Base-by-base conservation (phyloP, 2,888 invertebrate species). In the Agriopis marginaria region DNA sequence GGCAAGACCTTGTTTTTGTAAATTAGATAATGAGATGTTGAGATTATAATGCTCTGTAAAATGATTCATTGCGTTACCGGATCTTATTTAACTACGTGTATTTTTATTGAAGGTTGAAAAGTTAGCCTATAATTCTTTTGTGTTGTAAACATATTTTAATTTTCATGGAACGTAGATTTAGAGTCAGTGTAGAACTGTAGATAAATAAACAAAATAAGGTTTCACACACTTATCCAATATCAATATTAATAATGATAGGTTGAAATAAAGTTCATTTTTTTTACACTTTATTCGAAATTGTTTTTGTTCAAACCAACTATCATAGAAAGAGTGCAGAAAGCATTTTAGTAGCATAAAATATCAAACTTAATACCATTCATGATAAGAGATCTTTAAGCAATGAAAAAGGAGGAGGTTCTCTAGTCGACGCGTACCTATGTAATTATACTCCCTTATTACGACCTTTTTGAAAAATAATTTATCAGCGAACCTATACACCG, bases 21-120 rank as follows among this genome's bases (percentile, higher is more conserved):
- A 69, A 60, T 64, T 69, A 61, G 69, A 56, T 69, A 69, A 69
- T 61, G 12, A 69, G 61, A 65, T 61, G 55, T 55, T 63, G 54
- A 63, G 64, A 69, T 69, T 58, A 65, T 49, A 69, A 55, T 56
- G 56, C 56, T 69, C 55, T 40, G 65, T 51, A 65, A 63, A 68
- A 69, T 69, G 61, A 69, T 69, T 65, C 69, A 69, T 69, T 65
- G 61, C 62, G 51, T 69, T 65, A 69, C 69, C 69, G 69, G 69
- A 69, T 69, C 69, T 69, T 51, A 58, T 67, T 62, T 63, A 68
- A 50, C 64, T 54, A 23, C 60, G 54, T 59, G 68, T 68, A 61
- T 64, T 69, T 61, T 69, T 61, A 62, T 58, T 62, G 69, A 69
- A 69, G 69, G 69, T 69, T 65, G 69, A 56, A 69, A 63, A 49